Conservation (phyloP, 2,888 invertebrate genomes). For the Microchrysa polita region DNA sequence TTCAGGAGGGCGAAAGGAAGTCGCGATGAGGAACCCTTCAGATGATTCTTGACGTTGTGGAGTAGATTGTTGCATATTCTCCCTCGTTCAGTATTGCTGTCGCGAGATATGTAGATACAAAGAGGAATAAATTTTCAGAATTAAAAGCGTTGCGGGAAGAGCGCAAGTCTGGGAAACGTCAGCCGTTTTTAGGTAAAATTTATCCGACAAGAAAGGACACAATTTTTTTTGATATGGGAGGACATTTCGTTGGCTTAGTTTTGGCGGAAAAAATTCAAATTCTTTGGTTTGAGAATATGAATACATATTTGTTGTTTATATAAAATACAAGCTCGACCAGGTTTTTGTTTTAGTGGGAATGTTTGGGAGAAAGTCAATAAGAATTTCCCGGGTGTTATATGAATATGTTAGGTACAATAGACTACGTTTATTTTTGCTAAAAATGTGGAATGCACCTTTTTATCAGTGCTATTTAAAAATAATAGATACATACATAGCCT, state of each 20-base stretch:
- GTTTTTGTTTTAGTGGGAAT: too few species aligned
- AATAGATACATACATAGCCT: too few species aligned
- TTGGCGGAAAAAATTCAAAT: conserved; percentile 32
- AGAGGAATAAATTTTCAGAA: conserved; percentile 10
- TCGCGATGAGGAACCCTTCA: not conserved
- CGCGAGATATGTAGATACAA: not conserved
- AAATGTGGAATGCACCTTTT: too few species aligned
- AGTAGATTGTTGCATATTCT: conserved; percentile 28
- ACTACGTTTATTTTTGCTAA: too few species aligned
- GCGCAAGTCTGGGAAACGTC: conserved; percentile 27
- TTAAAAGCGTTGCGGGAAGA: conserved; percentile 8
- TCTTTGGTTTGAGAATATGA: not conserved
- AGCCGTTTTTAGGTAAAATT: not conserved
- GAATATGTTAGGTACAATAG: too few species aligned
- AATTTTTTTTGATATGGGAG: not conserved
- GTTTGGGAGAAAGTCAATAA: too few species aligned
- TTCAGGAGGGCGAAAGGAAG: not conserved
- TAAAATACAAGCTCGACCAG: too few species aligned
- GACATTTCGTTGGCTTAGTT: not conserved
- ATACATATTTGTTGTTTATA: too few species aligned
- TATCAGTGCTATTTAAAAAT: too few species aligned
- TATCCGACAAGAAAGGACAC: not conserved
- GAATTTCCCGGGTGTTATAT: too few species aligned
- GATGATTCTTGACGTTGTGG: not conserved
- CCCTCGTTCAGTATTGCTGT: conserved; percentile 7